phyloP scores from a whole-genome alignment of 2,113 vertebrate species.

The Eptesicus fuscus region DNA sequence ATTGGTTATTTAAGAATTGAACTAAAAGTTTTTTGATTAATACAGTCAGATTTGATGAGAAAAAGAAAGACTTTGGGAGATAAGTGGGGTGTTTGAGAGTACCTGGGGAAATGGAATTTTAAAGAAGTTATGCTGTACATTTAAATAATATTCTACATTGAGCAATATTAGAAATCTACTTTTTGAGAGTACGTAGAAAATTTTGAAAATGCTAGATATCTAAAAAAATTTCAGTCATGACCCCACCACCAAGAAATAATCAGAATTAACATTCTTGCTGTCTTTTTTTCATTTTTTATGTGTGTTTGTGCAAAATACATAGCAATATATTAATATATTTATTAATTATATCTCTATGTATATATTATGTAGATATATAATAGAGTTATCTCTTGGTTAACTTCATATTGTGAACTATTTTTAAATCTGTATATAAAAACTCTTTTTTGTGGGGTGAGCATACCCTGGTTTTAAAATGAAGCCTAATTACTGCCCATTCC shows the following conservation, averaged over 20 bases:
- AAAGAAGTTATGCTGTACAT: background rate
- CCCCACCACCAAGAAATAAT: background rate
- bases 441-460: background rate
- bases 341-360: background rate
- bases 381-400: background rate
- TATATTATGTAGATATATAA: background rate
- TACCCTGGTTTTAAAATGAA: background rate
- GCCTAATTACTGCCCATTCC: background rate
- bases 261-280: background rate
- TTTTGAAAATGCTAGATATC: background rate
- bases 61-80: constrained; percentile 14
- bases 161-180: background rate
- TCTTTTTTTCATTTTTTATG: background rate
- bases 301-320: background rate
- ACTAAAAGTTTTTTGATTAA: constrained; percentile 36
- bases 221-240: background rate
- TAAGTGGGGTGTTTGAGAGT: background rate
- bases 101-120: background rate
- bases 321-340: background rate
- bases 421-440: background rate
- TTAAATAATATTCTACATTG: background rate
- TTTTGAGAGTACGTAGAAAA: background rate
- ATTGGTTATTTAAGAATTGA: constrained; percentile 42
- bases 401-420: background rate
- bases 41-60: background rate